Percentiles rank a stretch among this genome's conserved stretches.
Evolutionary conservation across 2,888 invertebrate genomes (phyloP).

Genomic region (Apamea anceps): DNA sequence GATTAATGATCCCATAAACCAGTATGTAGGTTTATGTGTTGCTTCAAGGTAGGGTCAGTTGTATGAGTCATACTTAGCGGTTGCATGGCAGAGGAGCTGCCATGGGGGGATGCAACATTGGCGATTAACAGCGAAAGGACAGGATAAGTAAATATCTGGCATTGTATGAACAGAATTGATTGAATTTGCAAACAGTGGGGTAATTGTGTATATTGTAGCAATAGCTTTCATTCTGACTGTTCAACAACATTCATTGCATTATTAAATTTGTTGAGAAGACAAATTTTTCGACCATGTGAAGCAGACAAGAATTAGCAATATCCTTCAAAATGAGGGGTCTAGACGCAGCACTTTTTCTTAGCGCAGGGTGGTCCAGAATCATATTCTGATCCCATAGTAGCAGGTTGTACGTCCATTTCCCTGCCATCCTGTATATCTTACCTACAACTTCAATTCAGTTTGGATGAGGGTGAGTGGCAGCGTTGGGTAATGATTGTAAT

Average conservation of each 20-base stretch:
- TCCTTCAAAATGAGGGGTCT: too few species aligned
- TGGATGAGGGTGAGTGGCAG: not conserved
- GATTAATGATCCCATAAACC: slow-evolving; percentile 36
- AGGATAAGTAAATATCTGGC: not conserved
- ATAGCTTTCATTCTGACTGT: too few species aligned
- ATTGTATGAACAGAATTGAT: not conserved
- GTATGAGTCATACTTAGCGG: slow-evolving; percentile 7
- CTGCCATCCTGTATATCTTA: not conserved
- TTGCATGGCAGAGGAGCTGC: not conserved
- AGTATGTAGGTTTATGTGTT: slow-evolving; percentile 25
- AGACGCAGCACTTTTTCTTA: not conserved
- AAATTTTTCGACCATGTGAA: too few species aligned
- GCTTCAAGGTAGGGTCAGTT: not conserved
- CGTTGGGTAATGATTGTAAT: too few species aligned
- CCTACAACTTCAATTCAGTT: not conserved
- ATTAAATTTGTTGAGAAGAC: too few species aligned
- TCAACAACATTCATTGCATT: too few species aligned
- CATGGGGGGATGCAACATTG: not conserved
- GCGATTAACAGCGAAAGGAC: not conserved
- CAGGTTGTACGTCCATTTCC: too few species aligned
- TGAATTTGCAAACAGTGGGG: not conserved
- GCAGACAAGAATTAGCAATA: too few species aligned
- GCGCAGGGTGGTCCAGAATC: too few species aligned
- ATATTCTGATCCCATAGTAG: too few species aligned
- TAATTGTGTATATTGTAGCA: too few species aligned